Evolutionary conservation across 2,888 invertebrate species (phyloP).

Genomic region (Atethmia centrago): DNA sequence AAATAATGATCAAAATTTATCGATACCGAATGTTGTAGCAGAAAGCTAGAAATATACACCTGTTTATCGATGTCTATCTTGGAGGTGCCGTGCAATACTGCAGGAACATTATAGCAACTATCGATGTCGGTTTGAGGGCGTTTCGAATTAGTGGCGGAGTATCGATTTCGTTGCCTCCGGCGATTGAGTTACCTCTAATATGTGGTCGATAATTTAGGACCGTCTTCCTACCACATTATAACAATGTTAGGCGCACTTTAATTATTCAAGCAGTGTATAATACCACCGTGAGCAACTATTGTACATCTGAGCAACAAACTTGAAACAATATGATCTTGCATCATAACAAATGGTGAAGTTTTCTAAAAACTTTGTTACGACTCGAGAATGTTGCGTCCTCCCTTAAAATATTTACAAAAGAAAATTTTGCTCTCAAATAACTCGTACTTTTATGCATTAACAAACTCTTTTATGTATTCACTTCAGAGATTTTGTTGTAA

Average conservation of each 20-base stretch:
- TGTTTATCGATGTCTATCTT: slow-evolving; percentile 75
- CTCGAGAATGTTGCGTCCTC: slow-evolving; percentile 61
- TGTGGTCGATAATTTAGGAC: slow-evolving; percentile 81
- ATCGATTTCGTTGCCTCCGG: slow-evolving; percentile 75
- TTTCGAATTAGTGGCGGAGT: slow-evolving; percentile 61
- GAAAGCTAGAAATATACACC: slow-evolving; percentile 64
- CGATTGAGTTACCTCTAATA: slow-evolving; percentile 81
- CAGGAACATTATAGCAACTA: slow-evolving; percentile 65
- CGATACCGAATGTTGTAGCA: slow-evolving; percentile 55
- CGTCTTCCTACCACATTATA: slow-evolving; percentile 69
- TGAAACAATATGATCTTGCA: slow-evolving; percentile 73
- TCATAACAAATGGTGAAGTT: slow-evolving; percentile 67
- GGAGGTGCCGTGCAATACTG: slow-evolving; percentile 62
- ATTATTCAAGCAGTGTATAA: slow-evolving; percentile 35
- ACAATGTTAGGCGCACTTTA: slow-evolving; percentile 52
- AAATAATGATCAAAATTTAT: slow-evolving; percentile 66
- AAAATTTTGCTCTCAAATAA: slow-evolving; percentile 57
- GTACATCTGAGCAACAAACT: slow-evolving; percentile 65
- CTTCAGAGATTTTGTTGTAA: slow-evolving; percentile 64
- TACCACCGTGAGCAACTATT: slow-evolving; percentile 46
- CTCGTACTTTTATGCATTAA: slow-evolving; percentile 63
- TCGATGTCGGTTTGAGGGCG: slow-evolving; percentile 60
- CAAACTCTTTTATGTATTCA: slow-evolving; percentile 65
- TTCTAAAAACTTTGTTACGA: slow-evolving; percentile 64
- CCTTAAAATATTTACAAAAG: slow-evolving; percentile 60